Evolutionary conservation across 2,113 vertebrate genomes (phyloP), one percentile per base, ranked within the genome.

Genomic region (Bufo gargarizans): DNA sequence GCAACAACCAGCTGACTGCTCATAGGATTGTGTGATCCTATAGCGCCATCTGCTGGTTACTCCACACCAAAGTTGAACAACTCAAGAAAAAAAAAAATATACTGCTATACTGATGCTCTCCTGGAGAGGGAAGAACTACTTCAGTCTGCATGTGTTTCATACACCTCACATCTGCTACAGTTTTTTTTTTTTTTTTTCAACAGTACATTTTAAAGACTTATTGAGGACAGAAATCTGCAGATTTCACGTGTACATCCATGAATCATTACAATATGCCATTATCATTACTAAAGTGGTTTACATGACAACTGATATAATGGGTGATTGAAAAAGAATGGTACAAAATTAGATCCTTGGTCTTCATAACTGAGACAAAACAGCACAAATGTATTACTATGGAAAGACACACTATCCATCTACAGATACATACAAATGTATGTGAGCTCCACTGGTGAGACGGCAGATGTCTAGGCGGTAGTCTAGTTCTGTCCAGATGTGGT

Each of bases 41-140:
- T 56, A 88, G 71, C 33, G 47, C 87, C 87, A 88, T 84, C 87
- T 83, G 58, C 80, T 88, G 87, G 22, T 22, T 14, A 55, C 58
- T 8, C 43, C 16, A 49, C 11, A 47, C 53, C 53, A 72, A 45
- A 45, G 61, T 6, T 69, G 61, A 43, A 20, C 7, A n/a, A 0
- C 12, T n/a, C 8, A 55, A 82, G 59, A 4, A n/a, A 65, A n/a
- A 82, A 82, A 53, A 7, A 72, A 16, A 49, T 6, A 7, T 33
- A 5, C 20, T 79, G 50, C 53, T 19, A 0, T 81, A 2, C 11
- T 33, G 49, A 2, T 33, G 13, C 14, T 33, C 3, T 17, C 59
- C 84, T 67, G 19, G 14, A 33, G 11, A 47, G 67, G 50, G 49
- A 56, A 53, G 22, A 14, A 11, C 43, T 77, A 33, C 43, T 47